A percentile compares a stretch with the other conserved stretches of the same genome.
Evolutionary conservation across 2,113 vertebrate genomes (phyloP).

Genomic region (Gymnogyps californianus): DNA sequence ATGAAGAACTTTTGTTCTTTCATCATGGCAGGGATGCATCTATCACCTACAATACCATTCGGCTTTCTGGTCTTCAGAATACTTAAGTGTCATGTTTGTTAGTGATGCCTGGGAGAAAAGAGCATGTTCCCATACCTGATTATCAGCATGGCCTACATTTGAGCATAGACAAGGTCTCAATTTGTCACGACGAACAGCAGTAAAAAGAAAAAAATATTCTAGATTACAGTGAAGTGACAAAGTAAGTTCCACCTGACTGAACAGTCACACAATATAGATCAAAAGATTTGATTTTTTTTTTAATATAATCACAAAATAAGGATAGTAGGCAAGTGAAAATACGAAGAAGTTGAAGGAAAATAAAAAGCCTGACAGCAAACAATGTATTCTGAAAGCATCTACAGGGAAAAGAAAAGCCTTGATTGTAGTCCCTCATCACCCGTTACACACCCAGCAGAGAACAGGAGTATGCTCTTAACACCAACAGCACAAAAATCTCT

Average conservation of each 20-base stretch:
- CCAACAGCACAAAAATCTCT: background rate
- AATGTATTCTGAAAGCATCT: background rate
- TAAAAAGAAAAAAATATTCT: background rate
- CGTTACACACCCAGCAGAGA: background rate
- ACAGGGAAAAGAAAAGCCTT: background rate
- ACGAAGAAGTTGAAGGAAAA: background rate
- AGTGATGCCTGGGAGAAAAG: background rate
- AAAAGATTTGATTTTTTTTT: background rate
- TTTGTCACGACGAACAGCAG: background rate
- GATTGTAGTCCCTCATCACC: background rate
- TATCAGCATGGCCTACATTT: background rate
- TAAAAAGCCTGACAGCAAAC: background rate
- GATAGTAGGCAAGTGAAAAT: background rate
- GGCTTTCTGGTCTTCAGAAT: background rate
- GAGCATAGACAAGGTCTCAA: background rate
- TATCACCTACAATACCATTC: background rate
- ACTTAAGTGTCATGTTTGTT: background rate
- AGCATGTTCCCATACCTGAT: background rate
- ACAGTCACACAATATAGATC: background rate
- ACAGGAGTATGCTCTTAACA: background rate
- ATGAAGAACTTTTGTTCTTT: background rate
- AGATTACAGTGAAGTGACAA: background rate
- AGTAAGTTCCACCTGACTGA: background rate
- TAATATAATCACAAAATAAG: background rate
- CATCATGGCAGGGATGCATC: background rate